Conservation (phyloP, 2,113 vertebrate genomes). For the Plectropomus leopardus region DNA sequence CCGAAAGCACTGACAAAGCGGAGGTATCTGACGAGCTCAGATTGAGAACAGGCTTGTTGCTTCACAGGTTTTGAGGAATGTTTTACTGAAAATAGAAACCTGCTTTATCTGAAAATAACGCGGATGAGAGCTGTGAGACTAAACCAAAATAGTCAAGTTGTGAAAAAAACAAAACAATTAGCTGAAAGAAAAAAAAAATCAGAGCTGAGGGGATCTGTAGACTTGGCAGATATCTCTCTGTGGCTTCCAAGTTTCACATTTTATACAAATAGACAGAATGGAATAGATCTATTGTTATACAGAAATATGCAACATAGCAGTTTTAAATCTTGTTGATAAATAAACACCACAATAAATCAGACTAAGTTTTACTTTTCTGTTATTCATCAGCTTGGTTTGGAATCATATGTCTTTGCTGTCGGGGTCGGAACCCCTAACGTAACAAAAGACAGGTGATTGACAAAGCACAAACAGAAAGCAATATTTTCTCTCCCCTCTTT, state of each 20-base stretch:
- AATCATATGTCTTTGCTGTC: slow-evolving; percentile 12
- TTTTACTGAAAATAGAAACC: not conserved
- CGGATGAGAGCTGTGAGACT: not conserved
- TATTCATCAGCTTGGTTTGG: slow-evolving; percentile 19
- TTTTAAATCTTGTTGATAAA: not conserved
- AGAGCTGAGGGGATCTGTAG: not conserved
- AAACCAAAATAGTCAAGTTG: not conserved
- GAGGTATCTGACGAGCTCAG: too few species aligned
- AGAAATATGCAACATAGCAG: not conserved
- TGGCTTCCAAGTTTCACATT: too few species aligned
- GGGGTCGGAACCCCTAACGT: too few species aligned
- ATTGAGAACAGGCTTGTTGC: too few species aligned
- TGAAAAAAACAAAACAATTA: not conserved
- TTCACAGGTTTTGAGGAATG: not conserved
- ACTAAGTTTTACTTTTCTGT: not conserved
- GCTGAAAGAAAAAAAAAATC: not conserved
- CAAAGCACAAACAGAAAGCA: too few species aligned
- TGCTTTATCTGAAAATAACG: not conserved
- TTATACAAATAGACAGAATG: too few species aligned
- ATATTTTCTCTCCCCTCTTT: slow-evolving; percentile 33
- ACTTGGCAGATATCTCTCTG: not conserved
- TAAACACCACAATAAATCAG: not conserved
- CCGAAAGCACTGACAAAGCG: too few species aligned
- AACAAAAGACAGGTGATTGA: too few species aligned
- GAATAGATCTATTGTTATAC: too few species aligned